Conservation (phyloP, 2,113 vertebrate species). For the Drymodes brunneopygia region DNA sequence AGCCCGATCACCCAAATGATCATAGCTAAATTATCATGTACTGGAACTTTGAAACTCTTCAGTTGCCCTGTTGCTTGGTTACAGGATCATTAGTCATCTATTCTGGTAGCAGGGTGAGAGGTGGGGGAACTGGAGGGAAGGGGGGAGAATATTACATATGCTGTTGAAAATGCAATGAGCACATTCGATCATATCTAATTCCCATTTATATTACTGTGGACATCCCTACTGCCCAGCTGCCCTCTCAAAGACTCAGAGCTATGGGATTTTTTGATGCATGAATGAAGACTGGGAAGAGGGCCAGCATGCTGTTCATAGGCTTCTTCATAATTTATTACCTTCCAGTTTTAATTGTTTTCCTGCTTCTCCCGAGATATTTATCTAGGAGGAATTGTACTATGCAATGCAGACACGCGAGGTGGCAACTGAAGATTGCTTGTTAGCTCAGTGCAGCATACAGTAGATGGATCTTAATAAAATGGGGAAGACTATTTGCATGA, state of each 20-base stretch:
- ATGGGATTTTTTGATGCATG: constrained; percentile 76
- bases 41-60: constrained; percentile 74
- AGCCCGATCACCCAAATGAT: constrained; percentile 9
- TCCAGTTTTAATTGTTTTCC: constrained; percentile 82
- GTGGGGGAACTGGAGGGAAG: constrained; percentile 32
- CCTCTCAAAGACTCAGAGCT: constrained; percentile 69
- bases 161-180: constrained; percentile 68
- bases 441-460: background rate
- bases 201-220: constrained; percentile 74
- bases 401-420: constrained; percentile 7
- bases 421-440: constrained; percentile 25
- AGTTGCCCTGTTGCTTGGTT: constrained; percentile 76
- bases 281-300: constrained; percentile 76
- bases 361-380: constrained; percentile 75
- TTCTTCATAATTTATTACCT: constrained; percentile 82
- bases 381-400: constrained; percentile 64
- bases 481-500: constrained; percentile 12
- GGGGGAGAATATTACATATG: constrained; percentile 64
- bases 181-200: constrained; percentile 76
- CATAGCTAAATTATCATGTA: constrained; percentile 37
- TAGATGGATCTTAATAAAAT: constrained; percentile 34
- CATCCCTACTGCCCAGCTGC: constrained; percentile 80
- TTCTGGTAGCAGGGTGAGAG: constrained; percentile 60
- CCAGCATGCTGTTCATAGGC: constrained; percentile 71
- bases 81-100: constrained; percentile 75